phyloP scores from a whole-genome alignment of 2,797 vertebrate species.

The Neostethus bicornis region DNA sequence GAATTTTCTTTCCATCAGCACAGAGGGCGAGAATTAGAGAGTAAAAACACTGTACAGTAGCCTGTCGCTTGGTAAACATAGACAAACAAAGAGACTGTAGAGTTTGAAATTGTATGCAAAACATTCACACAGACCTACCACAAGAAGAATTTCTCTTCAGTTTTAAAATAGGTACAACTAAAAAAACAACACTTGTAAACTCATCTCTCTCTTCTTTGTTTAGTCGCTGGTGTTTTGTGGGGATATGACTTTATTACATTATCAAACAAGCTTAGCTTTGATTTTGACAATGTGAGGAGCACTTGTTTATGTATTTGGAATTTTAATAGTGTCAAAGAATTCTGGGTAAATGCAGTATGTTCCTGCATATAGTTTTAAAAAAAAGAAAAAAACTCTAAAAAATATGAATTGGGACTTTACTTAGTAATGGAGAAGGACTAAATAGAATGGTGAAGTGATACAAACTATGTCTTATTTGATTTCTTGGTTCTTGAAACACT shows the following conservation, averaged over 20 bases:
- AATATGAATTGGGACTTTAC: neutral
- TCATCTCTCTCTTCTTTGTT: slow-evolving; percentile 42
- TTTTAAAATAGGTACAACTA: slow-evolving; percentile 67
- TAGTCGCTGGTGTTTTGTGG: slow-evolving; percentile 33
- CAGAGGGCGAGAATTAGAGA: slow-evolving; percentile 41
- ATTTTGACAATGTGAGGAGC: slow-evolving; percentile 16
- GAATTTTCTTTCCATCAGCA: slow-evolving; percentile 24
- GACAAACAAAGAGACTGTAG: slow-evolving; percentile 67
- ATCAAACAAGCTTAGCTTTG: slow-evolving; percentile 39
- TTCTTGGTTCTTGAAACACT: no score
- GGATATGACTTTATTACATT: slow-evolving; percentile 56
- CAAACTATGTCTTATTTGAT: no score
- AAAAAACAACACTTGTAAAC: slow-evolving; percentile 56
- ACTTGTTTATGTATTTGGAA: slow-evolving; percentile 33
- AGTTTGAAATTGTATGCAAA: slow-evolving; percentile 61
- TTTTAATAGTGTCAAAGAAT: slow-evolving; percentile 3
- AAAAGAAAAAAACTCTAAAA: no score
- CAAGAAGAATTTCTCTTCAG: slow-evolving; percentile 72
- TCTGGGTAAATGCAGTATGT: no score
- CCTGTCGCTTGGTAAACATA: slow-evolving; percentile 71
- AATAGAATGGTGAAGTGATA: no score
- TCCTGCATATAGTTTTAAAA: no score
- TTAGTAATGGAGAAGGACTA: no score
- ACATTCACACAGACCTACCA: slow-evolving; percentile 78
- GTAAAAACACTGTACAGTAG: slow-evolving; percentile 69